Conservation (phyloP, 1,140 invertebrate species). For the Augochlora pura region DNA sequence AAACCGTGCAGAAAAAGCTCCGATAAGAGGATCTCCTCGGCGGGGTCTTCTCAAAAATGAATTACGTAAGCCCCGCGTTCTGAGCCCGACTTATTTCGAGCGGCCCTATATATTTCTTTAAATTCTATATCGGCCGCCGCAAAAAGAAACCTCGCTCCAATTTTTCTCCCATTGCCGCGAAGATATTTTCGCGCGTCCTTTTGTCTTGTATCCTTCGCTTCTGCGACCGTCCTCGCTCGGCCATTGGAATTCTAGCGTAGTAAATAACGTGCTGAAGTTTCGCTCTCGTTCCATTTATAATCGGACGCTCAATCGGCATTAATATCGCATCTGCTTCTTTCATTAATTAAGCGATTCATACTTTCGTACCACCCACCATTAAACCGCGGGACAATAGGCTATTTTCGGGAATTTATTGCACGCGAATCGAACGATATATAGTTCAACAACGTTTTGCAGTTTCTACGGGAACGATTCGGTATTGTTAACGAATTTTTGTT, state of each 20-base stretch:
- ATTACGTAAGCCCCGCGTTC: not conserved
- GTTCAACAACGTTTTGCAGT: no score
- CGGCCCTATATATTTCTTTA: not conserved
- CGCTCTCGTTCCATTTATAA: no score
- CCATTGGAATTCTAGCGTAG: not conserved
- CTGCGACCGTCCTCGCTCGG: not conserved
- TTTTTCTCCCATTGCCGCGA: not conserved
- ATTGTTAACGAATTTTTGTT: no score
- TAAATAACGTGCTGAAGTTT: not conserved
- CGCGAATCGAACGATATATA: no score
- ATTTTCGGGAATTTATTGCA: no score
- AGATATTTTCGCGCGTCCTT: not conserved
- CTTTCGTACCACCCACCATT: no score
- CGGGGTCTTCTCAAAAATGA: not conserved
- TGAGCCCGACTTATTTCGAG: not conserved
- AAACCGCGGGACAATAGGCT: no score
- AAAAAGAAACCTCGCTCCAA: slow-evolving; percentile 2
- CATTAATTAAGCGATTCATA: no score
- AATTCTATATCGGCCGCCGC: not conserved
- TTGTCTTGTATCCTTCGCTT: not conserved
- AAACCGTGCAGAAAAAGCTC: not conserved
- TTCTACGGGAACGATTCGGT: no score
- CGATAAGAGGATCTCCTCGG: not conserved
- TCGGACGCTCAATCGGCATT: no score
- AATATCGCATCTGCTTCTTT: no score